Conservation (phyloP, 2,113 vertebrate species). For the Budorcas taxicolor region DNA sequence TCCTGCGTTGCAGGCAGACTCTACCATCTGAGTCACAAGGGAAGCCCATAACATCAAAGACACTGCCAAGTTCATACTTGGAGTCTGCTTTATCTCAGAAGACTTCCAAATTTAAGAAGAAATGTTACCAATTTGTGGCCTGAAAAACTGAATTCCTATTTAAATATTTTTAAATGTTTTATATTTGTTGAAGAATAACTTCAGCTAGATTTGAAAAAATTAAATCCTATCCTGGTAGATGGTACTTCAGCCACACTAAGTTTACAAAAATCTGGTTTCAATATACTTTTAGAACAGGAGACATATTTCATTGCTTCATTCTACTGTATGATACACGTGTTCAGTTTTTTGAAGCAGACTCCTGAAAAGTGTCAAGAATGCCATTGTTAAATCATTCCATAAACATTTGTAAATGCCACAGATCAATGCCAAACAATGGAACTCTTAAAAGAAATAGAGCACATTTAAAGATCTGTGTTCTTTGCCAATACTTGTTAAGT, state of each 20-base stretch:
- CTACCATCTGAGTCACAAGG: background rate
- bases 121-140: background rate
- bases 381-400: background rate
- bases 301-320: background rate
- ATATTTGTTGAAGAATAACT: background rate
- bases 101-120: background rate
- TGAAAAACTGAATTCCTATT: background rate
- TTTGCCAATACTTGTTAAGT: background rate
- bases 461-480: background rate
- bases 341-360: background rate
- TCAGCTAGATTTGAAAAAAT: background rate
- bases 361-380: background rate
- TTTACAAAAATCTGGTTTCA: background rate
- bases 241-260: background rate
- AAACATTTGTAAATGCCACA: background rate
- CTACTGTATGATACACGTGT: background rate
- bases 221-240: background rate
- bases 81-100: background rate
- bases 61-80: background rate
- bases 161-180: slow-evolving; percentile 20
- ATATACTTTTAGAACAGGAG: background rate
- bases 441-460: background rate
- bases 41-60: background rate
- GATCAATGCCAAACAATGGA: background rate
- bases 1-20: background rate